These are phyloP conservation scores for Liopterus haemorrhoidalis DNA, from an alignment of 2,888 invertebrate species.

Conservation along the genomic window DNA sequence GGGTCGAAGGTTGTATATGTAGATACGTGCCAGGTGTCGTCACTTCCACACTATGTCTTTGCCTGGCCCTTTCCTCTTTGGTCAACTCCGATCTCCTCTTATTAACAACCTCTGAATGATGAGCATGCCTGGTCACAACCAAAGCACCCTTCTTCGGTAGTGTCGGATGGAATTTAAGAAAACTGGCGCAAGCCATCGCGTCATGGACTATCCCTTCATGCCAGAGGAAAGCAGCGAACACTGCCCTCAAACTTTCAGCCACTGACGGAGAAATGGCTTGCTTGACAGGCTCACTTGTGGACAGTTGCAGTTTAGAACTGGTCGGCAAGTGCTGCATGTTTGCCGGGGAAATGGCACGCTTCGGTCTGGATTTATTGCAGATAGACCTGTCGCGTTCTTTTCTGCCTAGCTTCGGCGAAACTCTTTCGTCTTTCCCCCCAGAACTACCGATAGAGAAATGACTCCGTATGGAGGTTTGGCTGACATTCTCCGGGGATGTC, in stretches of 20 bases:
- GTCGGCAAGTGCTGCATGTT: conserved; percentile 43
- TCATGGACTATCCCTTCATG: conserved; percentile 81
- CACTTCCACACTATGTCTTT: conserved; percentile 86
- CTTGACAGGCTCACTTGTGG: conserved; percentile 58
- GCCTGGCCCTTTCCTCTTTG: conserved; percentile 60
- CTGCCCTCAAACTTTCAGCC: conserved; percentile 86
- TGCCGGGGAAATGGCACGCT: conserved; percentile 45
- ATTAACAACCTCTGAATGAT: conserved; percentile 42
- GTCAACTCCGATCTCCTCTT: conserved; percentile 48
- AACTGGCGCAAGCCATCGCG: conserved; percentile 96
- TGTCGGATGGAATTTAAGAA: conserved; percentile 86
- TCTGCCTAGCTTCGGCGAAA: conserved; percentile 52
- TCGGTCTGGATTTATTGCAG: conserved; percentile 48
- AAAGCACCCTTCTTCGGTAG: conserved; percentile 73
- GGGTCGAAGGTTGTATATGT: conserved; percentile 70
- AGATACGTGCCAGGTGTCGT: conserved; percentile 58
- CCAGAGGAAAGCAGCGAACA: conserved; percentile 95
- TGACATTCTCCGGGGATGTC: conserved; percentile 58
- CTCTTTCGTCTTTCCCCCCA: conserved; percentile 50
- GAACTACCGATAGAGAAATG: conserved; percentile 58
- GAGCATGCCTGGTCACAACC: conserved; percentile 61
- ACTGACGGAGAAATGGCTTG: conserved; percentile 87
- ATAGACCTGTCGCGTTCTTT: conserved; percentile 50
- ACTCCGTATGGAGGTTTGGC: conserved; percentile 40
- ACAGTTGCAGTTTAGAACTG: conserved; percentile 40